These are phyloP conservation scores for Myrmophylax atrothorax DNA, from an alignment of 2,113 vertebrate genomes.

Conservation along the genomic window DNA sequence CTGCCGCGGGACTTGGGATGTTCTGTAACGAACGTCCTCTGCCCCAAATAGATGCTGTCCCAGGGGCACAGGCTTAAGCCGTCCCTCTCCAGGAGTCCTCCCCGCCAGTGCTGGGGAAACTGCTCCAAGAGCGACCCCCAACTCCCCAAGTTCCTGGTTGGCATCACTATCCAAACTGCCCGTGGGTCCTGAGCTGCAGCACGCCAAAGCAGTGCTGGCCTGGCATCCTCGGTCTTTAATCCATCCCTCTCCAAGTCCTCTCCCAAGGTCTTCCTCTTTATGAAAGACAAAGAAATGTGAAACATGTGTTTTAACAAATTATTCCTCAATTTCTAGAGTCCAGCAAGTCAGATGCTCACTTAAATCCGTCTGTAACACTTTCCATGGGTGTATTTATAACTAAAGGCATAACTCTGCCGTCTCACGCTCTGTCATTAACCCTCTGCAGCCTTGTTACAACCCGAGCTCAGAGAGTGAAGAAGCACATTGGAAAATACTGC, in stretches of 20 bases:
- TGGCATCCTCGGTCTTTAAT: not conserved
- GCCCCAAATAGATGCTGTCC: slow-evolving; percentile 20
- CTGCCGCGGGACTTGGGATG: slow-evolving; percentile 25
- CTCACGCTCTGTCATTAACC: not conserved
- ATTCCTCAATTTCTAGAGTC: slow-evolving; percentile 8
- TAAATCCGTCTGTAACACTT: not conserved
- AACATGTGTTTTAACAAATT: slow-evolving; percentile 41
- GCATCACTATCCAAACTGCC: rapidly evolving
- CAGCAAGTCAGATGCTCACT: not conserved
- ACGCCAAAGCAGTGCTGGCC: not conserved
- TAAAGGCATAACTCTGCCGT: not conserved
- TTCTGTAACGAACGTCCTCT: slow-evolving; percentile 54
- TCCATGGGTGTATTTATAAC: slow-evolving; percentile 53
- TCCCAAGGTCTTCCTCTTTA: slow-evolving; percentile 2
- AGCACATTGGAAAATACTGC: not conserved
- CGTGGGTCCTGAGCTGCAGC: rapidly evolving
- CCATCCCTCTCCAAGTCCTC: not conserved
- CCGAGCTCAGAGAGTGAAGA: rapidly evolving
- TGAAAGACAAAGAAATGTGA: slow-evolving; percentile 23
- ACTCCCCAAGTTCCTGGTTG: rapidly evolving
- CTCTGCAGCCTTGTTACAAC: not conserved
- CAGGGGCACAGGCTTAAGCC: not conserved
- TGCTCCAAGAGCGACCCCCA: not conserved
- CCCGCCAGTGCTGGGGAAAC: rapidly evolving
- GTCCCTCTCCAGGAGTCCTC: not conserved